A percentile compares a stretch with the other conserved stretches of the same genome.
Evolutionary conservation across 2,888 invertebrate genomes (phyloP).

Genomic region (Tholera decimalis): DNA sequence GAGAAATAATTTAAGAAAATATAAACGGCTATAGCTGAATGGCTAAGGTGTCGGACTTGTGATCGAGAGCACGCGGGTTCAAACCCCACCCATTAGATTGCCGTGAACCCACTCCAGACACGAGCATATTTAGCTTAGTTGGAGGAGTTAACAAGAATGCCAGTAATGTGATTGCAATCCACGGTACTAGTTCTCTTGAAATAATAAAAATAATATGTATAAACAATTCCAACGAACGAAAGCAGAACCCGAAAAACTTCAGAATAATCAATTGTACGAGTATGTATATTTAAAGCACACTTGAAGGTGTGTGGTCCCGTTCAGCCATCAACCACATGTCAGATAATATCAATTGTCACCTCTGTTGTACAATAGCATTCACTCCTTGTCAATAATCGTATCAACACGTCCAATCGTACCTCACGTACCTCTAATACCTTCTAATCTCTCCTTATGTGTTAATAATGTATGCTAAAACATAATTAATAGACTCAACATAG

Average conservation of each 20-base stretch:
- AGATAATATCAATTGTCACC: conserved; percentile 78
- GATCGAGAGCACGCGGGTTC: too few relatives aligned
- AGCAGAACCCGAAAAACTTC: conserved; percentile 12
- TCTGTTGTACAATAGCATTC: conserved; percentile 69
- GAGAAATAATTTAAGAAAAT: too few relatives aligned
- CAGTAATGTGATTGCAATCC: too few relatives aligned
- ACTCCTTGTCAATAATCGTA: conserved; percentile 73
- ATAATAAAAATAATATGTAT: background rate
- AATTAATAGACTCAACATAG: conserved; percentile 52
- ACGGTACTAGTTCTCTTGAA: too few relatives aligned
- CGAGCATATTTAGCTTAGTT: too few relatives aligned
- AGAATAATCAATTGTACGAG: conserved; percentile 37
- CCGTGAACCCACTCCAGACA: too few relatives aligned
- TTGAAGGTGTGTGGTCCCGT: conserved; percentile 77
- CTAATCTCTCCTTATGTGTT: conserved; percentile 68
- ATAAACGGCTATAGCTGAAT: too few relatives aligned
- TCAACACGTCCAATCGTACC: conserved; percentile 65
- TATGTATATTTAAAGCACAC: conserved; percentile 29
- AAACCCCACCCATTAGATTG: too few relatives aligned
- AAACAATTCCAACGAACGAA: conserved; percentile 4
- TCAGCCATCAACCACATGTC: conserved; percentile 79
- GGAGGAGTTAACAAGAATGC: too few relatives aligned
- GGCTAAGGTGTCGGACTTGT: too few relatives aligned
- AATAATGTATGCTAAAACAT: conserved; percentile 50
- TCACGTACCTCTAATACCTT: conserved; percentile 64